Percentiles rank a stretch among this genome's conserved stretches.
phyloP scores from a whole-genome alignment of 2,888 invertebrate genomes.

The Acholoe squamosa region DNA sequence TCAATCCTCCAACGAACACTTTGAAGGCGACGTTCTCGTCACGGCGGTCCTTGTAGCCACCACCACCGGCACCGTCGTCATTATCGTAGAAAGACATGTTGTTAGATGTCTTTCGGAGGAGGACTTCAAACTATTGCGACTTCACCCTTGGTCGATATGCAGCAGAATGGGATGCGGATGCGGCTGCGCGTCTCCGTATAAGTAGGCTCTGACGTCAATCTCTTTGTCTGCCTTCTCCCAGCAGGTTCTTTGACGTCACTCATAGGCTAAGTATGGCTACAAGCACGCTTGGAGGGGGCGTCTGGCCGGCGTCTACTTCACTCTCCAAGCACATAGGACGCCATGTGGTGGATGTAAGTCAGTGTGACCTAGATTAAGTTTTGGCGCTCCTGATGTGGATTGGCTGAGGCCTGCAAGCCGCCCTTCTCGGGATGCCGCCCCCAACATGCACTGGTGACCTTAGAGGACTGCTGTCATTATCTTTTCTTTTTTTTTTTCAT shows the following conservation, averaged over 20 bases:
- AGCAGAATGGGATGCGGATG: background rate
- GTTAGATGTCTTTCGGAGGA: background rate
- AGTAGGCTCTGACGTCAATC: background rate
- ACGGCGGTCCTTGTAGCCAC: slow-evolving; percentile 9
- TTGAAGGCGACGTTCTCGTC: slow-evolving; percentile 84
- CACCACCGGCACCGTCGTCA: background rate
- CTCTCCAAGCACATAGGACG: slow-evolving; percentile 1
- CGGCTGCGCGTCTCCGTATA: background rate
- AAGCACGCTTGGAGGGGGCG: no score
- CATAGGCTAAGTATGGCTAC: no score
- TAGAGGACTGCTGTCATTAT: no score
- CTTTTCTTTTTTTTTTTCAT: no score
- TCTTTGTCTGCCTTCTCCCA: background rate
- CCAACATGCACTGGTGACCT: no score
- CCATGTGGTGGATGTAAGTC: no score
- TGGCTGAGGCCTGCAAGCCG: no score
- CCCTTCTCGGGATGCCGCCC: no score
- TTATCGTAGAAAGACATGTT: slow-evolving; percentile 45
- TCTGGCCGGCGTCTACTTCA: background rate
- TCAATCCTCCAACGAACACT: slow-evolving; percentile 97
- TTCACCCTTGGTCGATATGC: background rate
- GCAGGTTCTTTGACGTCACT: no score
- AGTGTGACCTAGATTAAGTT: no score
- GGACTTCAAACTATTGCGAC: background rate
- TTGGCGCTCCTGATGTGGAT: no score